Conservation (phyloP, 2,888 invertebrate species). For the Labia minor region DNA sequence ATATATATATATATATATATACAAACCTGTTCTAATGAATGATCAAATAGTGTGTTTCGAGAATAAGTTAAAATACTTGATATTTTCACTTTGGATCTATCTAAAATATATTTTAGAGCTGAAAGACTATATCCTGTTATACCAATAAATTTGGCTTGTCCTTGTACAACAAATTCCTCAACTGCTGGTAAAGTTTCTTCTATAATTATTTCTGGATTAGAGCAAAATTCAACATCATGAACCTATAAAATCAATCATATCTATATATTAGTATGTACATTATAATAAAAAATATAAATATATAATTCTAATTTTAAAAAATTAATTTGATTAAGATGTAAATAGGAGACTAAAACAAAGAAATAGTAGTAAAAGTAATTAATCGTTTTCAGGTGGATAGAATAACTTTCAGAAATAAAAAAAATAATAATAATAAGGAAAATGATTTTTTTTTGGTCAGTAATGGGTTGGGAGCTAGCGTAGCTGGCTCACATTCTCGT, state of each 20-base stretch:
- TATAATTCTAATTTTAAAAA: not conserved
- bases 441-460: no score
- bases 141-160: slow-evolving; percentile 65
- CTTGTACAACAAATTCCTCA: slow-evolving; percentile 56
- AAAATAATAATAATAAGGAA: no score
- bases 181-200: slow-evolving; percentile 79
- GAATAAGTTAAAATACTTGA: slow-evolving; percentile 66
- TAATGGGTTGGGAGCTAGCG: no score
- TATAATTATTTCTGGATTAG: slow-evolving; percentile 58
- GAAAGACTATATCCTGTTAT: slow-evolving; percentile 77
- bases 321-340: slow-evolving; percentile 16
- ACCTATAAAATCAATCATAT: slow-evolving; percentile 47
- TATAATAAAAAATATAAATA: slow-evolving; percentile 15
- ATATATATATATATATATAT: no score
- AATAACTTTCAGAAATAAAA: no score
- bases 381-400: no score
- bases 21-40: slow-evolving; percentile 53
- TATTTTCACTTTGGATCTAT: slow-evolving; percentile 50
- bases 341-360: no score
- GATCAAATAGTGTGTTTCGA: slow-evolving; percentile 69
- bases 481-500: no score
- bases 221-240: slow-evolving; percentile 86
- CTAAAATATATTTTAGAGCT: slow-evolving; percentile 60
- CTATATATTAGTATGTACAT: slow-evolving; percentile 18
- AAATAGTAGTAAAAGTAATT: no score